Evolutionary conservation across 2,888 invertebrate genomes (phyloP).

Genomic region (Buathra laborator): DNA sequence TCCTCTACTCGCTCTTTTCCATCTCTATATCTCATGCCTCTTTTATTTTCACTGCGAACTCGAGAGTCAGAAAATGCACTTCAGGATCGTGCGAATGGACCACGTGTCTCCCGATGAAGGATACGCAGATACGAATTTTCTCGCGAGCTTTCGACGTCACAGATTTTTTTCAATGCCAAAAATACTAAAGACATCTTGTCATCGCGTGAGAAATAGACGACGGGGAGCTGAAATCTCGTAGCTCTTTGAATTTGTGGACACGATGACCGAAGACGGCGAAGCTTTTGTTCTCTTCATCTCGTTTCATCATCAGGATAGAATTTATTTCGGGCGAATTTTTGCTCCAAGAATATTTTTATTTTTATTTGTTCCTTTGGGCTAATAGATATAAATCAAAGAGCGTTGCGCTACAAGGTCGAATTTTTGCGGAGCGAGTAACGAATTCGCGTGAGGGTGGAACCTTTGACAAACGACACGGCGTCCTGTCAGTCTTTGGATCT

Average conservation of each 20-base stretch:
- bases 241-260: too few species aligned
- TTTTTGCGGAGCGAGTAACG: conserved; percentile 35
- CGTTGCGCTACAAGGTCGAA: not conserved
- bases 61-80: conserved; percentile 73
- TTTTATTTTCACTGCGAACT: conserved; percentile 63
- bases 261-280: not conserved
- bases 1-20: conserved; percentile 14
- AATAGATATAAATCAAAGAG: not conserved
- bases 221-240: not conserved
- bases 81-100: conserved; percentile 77
- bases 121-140: not conserved
- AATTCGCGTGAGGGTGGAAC: conserved; percentile 24
- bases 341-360: not conserved
- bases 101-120: conserved; percentile 71
- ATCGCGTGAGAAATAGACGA: not conserved
- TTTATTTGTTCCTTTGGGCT: not conserved
- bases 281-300: not conserved
- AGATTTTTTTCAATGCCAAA: conserved; percentile 73
- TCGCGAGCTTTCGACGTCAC: not conserved
- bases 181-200: not conserved
- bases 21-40: conserved; percentile 40
- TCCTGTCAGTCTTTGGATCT: conserved; percentile 78
- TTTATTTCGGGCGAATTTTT: not conserved
- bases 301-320: not conserved
- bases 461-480: conserved; percentile 77